These are phyloP conservation scores for Rotaria socialis DNA, from an alignment of 2,888 invertebrate species.

Conservation along the genomic window DNA sequence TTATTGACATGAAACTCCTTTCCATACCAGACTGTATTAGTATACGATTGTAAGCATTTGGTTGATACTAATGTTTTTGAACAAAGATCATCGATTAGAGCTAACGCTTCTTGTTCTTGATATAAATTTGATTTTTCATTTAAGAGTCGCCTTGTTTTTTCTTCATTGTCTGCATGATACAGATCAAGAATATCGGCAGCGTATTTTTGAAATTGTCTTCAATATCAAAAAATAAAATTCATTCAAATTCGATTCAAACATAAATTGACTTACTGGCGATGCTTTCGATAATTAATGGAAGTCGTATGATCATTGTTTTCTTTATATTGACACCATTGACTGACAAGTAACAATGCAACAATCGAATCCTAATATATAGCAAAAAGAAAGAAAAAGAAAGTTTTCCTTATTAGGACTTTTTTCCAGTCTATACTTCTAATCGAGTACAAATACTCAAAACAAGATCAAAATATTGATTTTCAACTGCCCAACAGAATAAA, in stretches of 20 bases:
- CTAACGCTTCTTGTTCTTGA: not conserved
- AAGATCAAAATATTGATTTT: not conserved
- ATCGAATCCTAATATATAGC: not conserved
- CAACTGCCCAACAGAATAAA: not conserved
- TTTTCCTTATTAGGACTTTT: not conserved
- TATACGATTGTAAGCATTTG: not conserved
- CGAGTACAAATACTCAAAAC: not conserved
- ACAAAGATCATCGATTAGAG: not conserved
- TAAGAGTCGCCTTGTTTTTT: not conserved
- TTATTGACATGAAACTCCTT: not conserved
- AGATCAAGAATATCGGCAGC: not conserved
- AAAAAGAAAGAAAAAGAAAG: not conserved
- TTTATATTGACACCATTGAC: slow-evolving; percentile 5
- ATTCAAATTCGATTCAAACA: no score
- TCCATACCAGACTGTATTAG: not conserved
- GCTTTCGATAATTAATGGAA: not conserved
- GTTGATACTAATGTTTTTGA: slow-evolving; percentile 1
- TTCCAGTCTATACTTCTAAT: not conserved
- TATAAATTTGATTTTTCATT: not conserved
- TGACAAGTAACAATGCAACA: not conserved
- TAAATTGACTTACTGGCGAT: not conserved
- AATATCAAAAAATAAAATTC: no score
- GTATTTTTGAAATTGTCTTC: not conserved
- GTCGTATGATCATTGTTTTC: not conserved
- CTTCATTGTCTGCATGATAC: not conserved